phyloP scores from a whole-genome alignment of 2,797 vertebrate genomes.

The Pipistrellus pygmaeus region DNA sequence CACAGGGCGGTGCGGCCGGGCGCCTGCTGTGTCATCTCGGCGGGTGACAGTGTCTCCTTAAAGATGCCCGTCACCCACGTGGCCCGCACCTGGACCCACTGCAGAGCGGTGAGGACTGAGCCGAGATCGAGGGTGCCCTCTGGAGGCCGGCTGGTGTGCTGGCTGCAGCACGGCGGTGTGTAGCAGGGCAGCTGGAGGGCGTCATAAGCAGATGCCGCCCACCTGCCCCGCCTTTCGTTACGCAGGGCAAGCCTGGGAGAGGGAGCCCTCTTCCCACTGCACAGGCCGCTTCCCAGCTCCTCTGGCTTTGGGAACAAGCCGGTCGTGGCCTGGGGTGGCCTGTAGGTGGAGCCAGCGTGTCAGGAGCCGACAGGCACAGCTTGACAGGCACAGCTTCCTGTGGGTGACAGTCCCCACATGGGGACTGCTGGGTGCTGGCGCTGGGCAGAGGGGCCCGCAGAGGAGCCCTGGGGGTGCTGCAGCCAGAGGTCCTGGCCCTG shows the following conservation, averaged over 20 bases:
- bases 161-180: rapidly evolving
- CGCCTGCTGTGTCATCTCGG: rapidly evolving
- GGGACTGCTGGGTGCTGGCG: rapidly evolving
- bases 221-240: background rate
- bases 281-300: background rate
- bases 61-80: rapidly evolving
- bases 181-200: background rate
- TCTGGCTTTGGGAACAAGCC: background rate
- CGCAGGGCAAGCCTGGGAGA: too few relatives aligned
- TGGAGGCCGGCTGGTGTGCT: rapidly evolving
- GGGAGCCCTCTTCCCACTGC: background rate
- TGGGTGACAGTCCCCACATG: rapidly evolving
- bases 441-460: background rate
- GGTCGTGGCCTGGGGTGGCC: background rate
- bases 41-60: rapidly evolving
- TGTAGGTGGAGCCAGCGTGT: conserved; percentile 31
- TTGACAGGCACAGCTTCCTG: background rate
- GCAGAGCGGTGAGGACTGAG: background rate
- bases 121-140: rapidly evolving
- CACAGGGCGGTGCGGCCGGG: rapidly evolving
- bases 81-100: rapidly evolving
- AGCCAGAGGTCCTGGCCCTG: too few relatives aligned
- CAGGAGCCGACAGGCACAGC: rapidly evolving
- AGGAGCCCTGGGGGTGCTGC: background rate
- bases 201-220: rapidly evolving